Base-by-base conservation (phyloP, 1,140 invertebrate species). In the Bombus pyrosoma region DNA sequence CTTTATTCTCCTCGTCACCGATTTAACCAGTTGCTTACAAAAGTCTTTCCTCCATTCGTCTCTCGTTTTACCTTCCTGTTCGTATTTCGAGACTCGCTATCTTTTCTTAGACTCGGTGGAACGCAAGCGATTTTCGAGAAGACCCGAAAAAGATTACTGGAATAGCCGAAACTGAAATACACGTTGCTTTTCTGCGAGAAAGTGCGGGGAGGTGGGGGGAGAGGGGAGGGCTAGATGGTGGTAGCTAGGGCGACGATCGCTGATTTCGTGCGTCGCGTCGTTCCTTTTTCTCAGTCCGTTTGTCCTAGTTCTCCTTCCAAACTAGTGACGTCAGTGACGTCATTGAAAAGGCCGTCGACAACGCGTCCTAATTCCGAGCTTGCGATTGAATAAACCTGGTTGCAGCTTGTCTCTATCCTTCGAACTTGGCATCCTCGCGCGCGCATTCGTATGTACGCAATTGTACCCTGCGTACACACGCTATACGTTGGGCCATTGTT, bases 261-360 rank as follows among this genome's bases (percentile, higher is more conserved):
- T 10, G 43, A n/a, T 59, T 32, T 28, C 72, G 62, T 37, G 13
- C 37, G 25, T 22, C 62, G 13, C 47, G 25, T 6, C 62, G 32
- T 76, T 80, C 66, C 87, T 86, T 73, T 85, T 80, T 34, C 85
- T 77, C 79, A 68, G 12, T 81, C 71, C 82, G 73, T 87, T 90
- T 93, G 93, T 86, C 93, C 92, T 81, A 94, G 93, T 93, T 93
- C 93, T 91, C 81, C 69, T 81, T 85, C 69, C 72, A 78, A 83
- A 86, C 77, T 34, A 75, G 87, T 93, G 92, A 94, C 93, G 94
- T 94, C 93, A 94, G 87, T 83, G 80, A 87, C 93, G 93, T 94
- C 94, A 94, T 94, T 94, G 93, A 94, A 92, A 91, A 93, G 90
- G 90, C 91, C 92, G 84, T 81, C 86, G 91, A 88, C 89, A 92